Percentiles rank a stretch among this genome's conserved stretches.
Conservation (phyloP, 2,797 vertebrate genomes). For the Chelon labrosus region DNA sequence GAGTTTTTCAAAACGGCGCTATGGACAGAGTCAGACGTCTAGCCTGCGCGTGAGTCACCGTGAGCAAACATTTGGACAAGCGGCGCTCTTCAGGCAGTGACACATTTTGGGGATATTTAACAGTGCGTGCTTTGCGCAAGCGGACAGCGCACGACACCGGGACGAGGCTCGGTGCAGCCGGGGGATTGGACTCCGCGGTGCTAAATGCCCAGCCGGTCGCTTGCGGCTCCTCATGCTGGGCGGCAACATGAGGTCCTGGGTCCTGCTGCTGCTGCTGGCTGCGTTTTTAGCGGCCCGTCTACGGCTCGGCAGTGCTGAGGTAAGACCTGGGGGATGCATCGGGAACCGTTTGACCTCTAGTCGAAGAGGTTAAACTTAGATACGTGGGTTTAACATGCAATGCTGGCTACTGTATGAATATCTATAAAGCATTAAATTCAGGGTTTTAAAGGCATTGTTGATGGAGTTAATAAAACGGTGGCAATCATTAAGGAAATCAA, state of each 20-base stretch:
- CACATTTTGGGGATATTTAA: conserved; percentile 60
- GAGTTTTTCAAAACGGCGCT: conserved; percentile 44
- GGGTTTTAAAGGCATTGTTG: not conserved
- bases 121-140: conserved; percentile 37
- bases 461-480: not conserved
- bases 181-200: conserved; percentile 71
- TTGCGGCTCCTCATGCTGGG: conserved; percentile 81
- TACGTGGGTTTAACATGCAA: not conserved
- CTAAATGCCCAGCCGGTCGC: conserved; percentile 82
- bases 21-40: conserved; percentile 68
- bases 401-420: too few species aligned
- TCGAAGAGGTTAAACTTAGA: not conserved
- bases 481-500: not conserved
- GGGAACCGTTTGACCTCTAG: conserved; percentile 34
- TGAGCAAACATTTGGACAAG: conserved; percentile 62
- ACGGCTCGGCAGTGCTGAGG: conserved; percentile 78
- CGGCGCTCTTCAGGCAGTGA: conserved; percentile 44
- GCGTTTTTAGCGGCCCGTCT: conserved; percentile 74
- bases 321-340: conserved; percentile 60
- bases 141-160: conserved; percentile 42
- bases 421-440: not conserved
- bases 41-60: conserved; percentile 69
- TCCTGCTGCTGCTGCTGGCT: conserved; percentile 79
- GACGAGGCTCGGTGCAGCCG: conserved; percentile 61
- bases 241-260: conserved; percentile 81